These are phyloP conservation scores for Anthrax anthrax DNA, from an alignment of 2,888 invertebrate genomes.

Conservation along the genomic window DNA sequence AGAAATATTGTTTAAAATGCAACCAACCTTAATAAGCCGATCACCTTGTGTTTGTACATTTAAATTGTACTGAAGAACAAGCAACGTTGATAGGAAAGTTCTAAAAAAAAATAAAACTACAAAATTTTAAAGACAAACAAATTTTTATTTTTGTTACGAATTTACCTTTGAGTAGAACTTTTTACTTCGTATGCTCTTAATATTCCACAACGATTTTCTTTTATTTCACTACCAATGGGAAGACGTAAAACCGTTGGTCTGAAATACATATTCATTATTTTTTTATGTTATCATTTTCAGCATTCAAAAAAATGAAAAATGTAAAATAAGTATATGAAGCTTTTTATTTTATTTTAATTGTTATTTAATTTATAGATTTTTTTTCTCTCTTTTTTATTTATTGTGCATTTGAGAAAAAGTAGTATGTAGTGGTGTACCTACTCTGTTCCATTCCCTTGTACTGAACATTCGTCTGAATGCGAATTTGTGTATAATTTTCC, in stretches of 20 bases:
- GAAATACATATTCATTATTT: too few species aligned
- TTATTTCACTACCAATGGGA: slow-evolving; percentile 28
- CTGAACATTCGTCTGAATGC: slow-evolving; percentile 56
- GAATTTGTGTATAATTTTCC: slow-evolving; percentile 73
- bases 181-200: slow-evolving; percentile 31
- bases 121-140: not conserved
- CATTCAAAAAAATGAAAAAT: not conserved
- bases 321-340: too few species aligned
- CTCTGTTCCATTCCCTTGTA: slow-evolving; percentile 39
- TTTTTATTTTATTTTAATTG: too few species aligned
- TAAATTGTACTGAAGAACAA: slow-evolving; percentile 71
- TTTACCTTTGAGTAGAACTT: slow-evolving; percentile 24
- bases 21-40: slow-evolving; percentile 64
- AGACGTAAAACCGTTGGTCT: slow-evolving; percentile 22
- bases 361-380: too few species aligned
- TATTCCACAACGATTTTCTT: slow-evolving; percentile 31
- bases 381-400: too few species aligned
- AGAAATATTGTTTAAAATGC: slow-evolving; percentile 44
- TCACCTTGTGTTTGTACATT: slow-evolving; percentile 76
- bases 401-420: too few species aligned
- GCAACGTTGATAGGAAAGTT: slow-evolving; percentile 57
- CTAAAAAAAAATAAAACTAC: slow-evolving; percentile 34
- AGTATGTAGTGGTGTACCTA: too few species aligned
- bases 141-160: not conserved
- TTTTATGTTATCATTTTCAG: not conserved